Base-by-base conservation (phyloP, 37 sponge, comb jelly and placozoan genomes). In the Bolinopsis microptera region DNA sequence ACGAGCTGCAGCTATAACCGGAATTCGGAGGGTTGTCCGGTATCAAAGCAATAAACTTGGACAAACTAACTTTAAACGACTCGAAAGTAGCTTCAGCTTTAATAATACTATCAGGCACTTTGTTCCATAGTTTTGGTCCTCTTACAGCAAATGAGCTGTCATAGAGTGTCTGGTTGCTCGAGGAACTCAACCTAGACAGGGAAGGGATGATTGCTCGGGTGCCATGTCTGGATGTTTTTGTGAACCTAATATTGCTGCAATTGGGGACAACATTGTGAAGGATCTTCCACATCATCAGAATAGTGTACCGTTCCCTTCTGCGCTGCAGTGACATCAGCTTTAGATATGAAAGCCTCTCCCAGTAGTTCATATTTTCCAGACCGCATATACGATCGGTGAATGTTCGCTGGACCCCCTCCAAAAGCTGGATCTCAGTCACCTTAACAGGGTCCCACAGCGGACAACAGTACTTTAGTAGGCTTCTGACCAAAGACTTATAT, bases 271-370 rank as follows among this genome's bases (percentile, higher is more conserved):
- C 74, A 23, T 72, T 8, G 26, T 72, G 74, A n/a, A 72, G 74
- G 26, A 72, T 72, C 18, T 72, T 72, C 74, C 74, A 72, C 74
- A 72, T 72, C 74, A 72, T 72, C 18, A 72, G 18, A n/a, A 72
- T 72, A n/a, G 18, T 72, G 26, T 72, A 72, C 30, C 74, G 74
- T 28, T 72, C 74, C 5, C 74, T 9, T 72, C 74, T 72, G 74
- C 74, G 74, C 26, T 72, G 74, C 13, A 72, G 31, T 30, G 74
- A 72, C 31, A 28, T 72, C 74, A 72, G 31, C 2, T 72, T 72
- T 3, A 72, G 74, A 9, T 72, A 5, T n/a, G 5, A 23, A n/a
- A 72, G 74, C 74, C 74, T 72, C 26, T 72, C 74, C 74, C 74
- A 72, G 26, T 72, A 72, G 74, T 28, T 28, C 3, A 72, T 9